These are phyloP conservation scores for Melitaea cinxia DNA, from an alignment of 1,140 invertebrate species.

Conservation along the genomic window DNA sequence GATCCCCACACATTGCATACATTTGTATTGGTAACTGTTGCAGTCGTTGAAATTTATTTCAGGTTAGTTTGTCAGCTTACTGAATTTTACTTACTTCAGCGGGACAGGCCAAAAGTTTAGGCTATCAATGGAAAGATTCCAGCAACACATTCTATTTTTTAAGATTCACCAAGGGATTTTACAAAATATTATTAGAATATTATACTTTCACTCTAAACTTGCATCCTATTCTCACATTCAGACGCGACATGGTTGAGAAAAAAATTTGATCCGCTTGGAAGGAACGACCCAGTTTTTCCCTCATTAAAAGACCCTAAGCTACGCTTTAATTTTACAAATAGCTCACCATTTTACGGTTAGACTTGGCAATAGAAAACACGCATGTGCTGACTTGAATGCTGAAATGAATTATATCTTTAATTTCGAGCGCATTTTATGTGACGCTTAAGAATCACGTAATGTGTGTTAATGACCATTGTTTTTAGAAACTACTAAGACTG, in stretches of 20 bases:
- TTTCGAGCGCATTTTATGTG: neutral
- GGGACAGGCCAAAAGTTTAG: too few species aligned
- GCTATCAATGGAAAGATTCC: too few species aligned
- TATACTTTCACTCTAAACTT: conserved; percentile 12
- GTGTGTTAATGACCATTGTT: too few species aligned
- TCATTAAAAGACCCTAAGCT: conserved; percentile 49
- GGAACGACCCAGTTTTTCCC: conserved; percentile 48
- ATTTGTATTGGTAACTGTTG: too few species aligned
- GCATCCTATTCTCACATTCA: conserved; percentile 30
- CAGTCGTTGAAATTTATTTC: too few species aligned
- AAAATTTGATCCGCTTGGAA: conserved; percentile 49
- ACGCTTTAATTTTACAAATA: conserved; percentile 55
- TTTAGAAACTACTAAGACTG: too few species aligned
- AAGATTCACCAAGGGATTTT: too few species aligned
- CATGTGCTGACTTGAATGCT: neutral
- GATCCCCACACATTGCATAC: too few species aligned
- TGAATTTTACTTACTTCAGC: too few species aligned
- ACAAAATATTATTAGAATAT: neutral
- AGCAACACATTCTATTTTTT: too few species aligned
- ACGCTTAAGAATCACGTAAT: neutral
- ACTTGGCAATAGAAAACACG: conserved; percentile 22
- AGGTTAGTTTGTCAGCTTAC: too few species aligned
- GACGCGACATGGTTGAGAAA: conserved; percentile 37
- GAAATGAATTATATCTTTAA: neutral
- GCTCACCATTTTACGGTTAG: conserved; percentile 39